phyloP scores from a whole-genome alignment of 2,797 vertebrate species.

The Macropodus opercularis region DNA sequence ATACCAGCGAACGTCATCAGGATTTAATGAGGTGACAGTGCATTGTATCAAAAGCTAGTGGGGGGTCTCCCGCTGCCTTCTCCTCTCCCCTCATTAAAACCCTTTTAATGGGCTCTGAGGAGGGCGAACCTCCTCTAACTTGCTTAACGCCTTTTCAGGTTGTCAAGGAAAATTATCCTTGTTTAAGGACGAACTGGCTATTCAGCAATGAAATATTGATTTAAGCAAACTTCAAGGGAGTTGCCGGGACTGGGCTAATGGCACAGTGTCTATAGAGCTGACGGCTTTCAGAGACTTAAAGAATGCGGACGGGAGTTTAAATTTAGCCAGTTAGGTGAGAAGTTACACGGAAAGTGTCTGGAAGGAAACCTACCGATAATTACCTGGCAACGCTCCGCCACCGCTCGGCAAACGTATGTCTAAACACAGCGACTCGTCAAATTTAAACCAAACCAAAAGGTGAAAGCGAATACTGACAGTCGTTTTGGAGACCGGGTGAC shows the following conservation, averaged over 20 bases:
- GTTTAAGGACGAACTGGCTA: conserved; percentile 71
- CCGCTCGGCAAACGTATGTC: background rate
- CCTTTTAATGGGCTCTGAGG: conserved; percentile 75
- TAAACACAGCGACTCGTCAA: background rate
- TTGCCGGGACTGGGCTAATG: conserved; percentile 38
- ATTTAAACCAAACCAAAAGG: conserved; percentile 26
- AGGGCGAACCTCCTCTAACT: conserved; percentile 50
- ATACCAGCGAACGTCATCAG: conserved; percentile 65
- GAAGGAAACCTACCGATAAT: conserved; percentile 26
- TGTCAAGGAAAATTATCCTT: conserved; percentile 78
- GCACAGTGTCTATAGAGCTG: conserved; percentile 29
- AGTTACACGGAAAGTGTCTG: conserved; percentile 6
- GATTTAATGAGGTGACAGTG: conserved; percentile 78
- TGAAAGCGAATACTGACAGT: conserved; percentile 17
- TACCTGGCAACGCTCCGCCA: conserved; percentile 6
- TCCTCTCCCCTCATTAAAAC: conserved; percentile 76
- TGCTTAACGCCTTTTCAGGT: conserved; percentile 66
- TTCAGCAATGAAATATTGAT: conserved; percentile 78
- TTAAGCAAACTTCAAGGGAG: conserved; percentile 57
- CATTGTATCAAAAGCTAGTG: conserved; percentile 67
- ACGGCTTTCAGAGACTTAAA: conserved; percentile 23
- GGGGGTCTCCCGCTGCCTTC: conserved; percentile 60
- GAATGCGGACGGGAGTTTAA: conserved; percentile 18
- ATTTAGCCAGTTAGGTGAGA: conserved; percentile 25
- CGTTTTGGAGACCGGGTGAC: conserved; percentile 23